Conservation (phyloP, 2,113 vertebrate genomes). For the Castor canadensis region DNA sequence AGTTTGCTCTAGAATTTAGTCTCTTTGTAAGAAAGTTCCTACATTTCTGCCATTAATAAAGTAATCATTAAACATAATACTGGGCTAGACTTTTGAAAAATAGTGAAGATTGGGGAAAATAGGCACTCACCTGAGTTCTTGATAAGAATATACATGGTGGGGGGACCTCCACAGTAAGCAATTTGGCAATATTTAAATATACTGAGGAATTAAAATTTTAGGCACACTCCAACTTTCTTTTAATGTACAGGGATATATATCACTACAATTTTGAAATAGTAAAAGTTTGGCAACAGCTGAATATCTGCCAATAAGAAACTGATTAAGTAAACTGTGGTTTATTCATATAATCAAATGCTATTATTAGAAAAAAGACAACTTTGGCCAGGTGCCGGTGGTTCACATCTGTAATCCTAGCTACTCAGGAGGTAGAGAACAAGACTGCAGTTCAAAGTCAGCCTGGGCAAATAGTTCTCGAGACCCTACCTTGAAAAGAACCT, state of each 20-base stretch:
- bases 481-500: neutral
- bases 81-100: neutral
- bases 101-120: neutral
- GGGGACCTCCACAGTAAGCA: neutral
- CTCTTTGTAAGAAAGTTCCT: neutral
- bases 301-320: too few relatives aligned
- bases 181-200: neutral
- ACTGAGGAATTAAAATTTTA: neutral
- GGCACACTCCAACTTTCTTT: neutral
- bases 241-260: neutral
- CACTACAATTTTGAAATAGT: neutral
- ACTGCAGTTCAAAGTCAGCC: neutral
- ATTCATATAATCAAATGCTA: too few relatives aligned
- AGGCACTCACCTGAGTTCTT: neutral
- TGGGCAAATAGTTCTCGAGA: neutral
- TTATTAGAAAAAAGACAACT: too few relatives aligned
- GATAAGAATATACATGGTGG: neutral
- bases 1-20: neutral
- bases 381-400: too few relatives aligned
- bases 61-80: neutral
- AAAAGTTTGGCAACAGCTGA: neutral
- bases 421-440: neutral
- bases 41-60: neutral
- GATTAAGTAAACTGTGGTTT: too few relatives aligned
- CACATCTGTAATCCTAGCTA: too few relatives aligned